Evolutionary conservation across 2,113 vertebrate species (phyloP), one percentile per base, ranked within the genome.

Genomic region (Pterocles burchelli): DNA sequence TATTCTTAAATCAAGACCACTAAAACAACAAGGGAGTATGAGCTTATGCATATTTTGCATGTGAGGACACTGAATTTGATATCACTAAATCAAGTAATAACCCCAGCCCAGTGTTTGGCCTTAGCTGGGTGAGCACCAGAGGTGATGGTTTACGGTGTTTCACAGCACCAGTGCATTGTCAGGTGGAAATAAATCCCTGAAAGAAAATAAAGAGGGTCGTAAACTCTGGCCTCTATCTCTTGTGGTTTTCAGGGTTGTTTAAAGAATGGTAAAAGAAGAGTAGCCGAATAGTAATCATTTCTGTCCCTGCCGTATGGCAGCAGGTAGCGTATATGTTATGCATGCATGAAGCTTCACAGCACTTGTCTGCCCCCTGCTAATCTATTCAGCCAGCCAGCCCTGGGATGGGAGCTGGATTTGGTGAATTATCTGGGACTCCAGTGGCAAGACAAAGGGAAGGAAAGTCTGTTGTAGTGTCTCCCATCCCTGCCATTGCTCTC

Each of bases 341-440:
- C 88, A 93, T 86, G 92, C 88, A 41, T 81, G 83, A 68, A 92
- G 80, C 92, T 90, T 76, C 92, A 52, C 88, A 82, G 66, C 92
- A 61, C 80, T 88, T 93, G 73, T 92, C 90, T 97, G 76, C 93
- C 90, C 93, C 75, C 92, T 93, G 95, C 95, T 86, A 89, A 75
- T 94, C 90, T 79, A 93, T 95, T 94, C 92, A 96, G 73, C 59
- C 54, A 85, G 89, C 67, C 95, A 92, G 86, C 75, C 86, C 52
- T 29, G 46, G 70, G 90, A 75, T 89, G 49, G 73, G 49, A 89
- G 92, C 73, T 90, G 93, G 79, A 79, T 95, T 72, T 93, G 73
- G 77, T 80, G 77, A 82, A 92, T 97, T 94, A 95, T 88, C 92
- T 63, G 58, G 61, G 82, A 33, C 75, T 90, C 73, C 66, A 45